Conservation (phyloP, 2,797 vertebrate species). For the Moxostoma hubbsi region DNA sequence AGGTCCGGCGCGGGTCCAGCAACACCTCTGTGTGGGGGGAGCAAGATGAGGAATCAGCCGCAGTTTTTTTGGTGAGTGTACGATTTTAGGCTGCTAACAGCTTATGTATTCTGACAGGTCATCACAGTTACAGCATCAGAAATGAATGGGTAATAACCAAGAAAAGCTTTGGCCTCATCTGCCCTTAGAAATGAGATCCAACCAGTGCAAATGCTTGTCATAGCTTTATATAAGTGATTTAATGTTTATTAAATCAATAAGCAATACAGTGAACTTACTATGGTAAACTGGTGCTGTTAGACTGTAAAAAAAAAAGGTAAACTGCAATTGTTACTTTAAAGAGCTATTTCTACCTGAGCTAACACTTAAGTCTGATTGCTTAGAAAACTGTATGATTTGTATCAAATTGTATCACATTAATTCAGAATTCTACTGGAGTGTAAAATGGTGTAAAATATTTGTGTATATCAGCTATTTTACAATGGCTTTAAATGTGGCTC, state of each 20-base stretch:
- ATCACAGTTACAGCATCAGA: slow-evolving; percentile 40
- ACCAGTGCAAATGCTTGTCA: neutral
- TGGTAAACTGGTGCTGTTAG: too few species aligned
- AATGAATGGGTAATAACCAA: neutral
- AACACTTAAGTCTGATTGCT: too few species aligned
- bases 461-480: neutral
- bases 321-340: too few species aligned
- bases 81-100: neutral
- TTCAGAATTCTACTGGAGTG: too few species aligned
- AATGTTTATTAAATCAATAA: neutral
- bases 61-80: slow-evolving; percentile 4
- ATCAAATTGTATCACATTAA: too few species aligned
- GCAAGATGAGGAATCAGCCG: neutral
- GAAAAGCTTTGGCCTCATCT: slow-evolving; percentile 9
- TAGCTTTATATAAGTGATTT: slow-evolving; percentile 16
- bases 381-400: too few species aligned
- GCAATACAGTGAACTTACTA: neutral
- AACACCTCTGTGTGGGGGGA: slow-evolving; percentile 84
- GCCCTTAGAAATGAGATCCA: slow-evolving; percentile 3
- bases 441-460: too few species aligned
- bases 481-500: neutral
- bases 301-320: too few species aligned
- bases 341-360: too few species aligned
- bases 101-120: slow-evolving; percentile 13
- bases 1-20: slow-evolving; percentile 95